phyloP scores from a whole-genome alignment of 2,797 vertebrate genomes.

The Cuniculus paca region DNA sequence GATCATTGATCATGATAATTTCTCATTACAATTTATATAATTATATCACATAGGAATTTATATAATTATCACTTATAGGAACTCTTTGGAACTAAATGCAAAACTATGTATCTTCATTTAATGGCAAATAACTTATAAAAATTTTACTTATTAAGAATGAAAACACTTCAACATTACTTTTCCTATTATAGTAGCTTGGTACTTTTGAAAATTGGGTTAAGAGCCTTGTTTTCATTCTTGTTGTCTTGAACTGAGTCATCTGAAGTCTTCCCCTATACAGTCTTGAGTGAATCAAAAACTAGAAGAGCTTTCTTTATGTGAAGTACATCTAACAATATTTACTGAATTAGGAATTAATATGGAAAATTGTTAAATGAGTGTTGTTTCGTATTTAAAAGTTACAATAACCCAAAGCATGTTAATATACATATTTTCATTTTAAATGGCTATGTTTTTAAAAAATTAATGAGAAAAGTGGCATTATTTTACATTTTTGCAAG shows the following conservation, averaged over 20 bases:
- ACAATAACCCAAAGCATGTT: background rate
- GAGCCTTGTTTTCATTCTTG: background rate
- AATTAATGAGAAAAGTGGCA: background rate
- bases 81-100: constrained; percentile 55
- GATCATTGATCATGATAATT: constrained; percentile 71
- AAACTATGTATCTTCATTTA: constrained; percentile 65
- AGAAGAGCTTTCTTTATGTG: background rate
- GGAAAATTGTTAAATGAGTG: background rate
- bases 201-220: constrained; percentile 9
- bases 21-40: constrained; percentile 59
- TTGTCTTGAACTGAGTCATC: background rate
- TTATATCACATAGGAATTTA: constrained; percentile 68
- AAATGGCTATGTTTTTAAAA: background rate
- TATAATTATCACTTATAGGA: constrained; percentile 69
- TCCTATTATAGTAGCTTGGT: constrained; percentile 59
- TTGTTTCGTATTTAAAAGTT: constrained; percentile 23
- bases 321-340: background rate
- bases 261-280: background rate
- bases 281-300: background rate
- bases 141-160: constrained; percentile 70
- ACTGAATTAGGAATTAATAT: background rate
- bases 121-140: constrained; percentile 66
- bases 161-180: constrained; percentile 77
- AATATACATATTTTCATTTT: background rate
- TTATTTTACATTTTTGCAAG: background rate